Percentiles rank a stretch among this genome's conserved stretches.
phyloP scores from a whole-genome alignment of 2,888 invertebrate species.

The Phyllotreta striolata region DNA sequence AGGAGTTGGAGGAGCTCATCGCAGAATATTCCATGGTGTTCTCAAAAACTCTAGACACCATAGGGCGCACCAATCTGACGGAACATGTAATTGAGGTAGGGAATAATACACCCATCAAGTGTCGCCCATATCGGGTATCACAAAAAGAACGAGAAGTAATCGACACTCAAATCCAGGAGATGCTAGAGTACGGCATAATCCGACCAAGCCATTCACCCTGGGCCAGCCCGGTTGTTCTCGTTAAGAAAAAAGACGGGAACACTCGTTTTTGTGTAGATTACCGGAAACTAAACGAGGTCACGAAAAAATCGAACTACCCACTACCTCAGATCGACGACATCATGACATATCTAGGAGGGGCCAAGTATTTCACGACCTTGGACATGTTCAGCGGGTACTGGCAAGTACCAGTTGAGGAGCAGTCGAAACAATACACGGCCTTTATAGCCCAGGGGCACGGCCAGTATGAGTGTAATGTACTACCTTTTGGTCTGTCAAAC shows the following conservation, averaged over 20 bases:
- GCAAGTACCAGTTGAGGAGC: constrained; percentile 37
- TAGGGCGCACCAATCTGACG: too few species aligned
- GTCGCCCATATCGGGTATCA: constrained; percentile 38
- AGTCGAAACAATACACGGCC: constrained; percentile 40
- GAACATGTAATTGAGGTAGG: too few species aligned
- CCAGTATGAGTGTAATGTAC: constrained; percentile 42
- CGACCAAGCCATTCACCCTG: constrained; percentile 33
- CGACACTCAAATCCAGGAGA: constrained; percentile 38
- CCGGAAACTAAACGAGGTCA: constrained; percentile 37
- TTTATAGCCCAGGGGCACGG: constrained; percentile 42
- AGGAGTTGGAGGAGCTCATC: too few species aligned
- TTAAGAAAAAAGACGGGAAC: constrained; percentile 37
- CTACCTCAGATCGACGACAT: constrained; percentile 44
- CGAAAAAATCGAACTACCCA: constrained; percentile 41
- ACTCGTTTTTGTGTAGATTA: constrained; percentile 40
- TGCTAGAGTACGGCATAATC: constrained; percentile 35
- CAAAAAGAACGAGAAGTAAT: constrained; percentile 38
- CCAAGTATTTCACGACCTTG: constrained; percentile 41
- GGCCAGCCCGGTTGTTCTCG: constrained; percentile 34
- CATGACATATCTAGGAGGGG: constrained; percentile 36
- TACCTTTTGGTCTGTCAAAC: constrained; percentile 46
- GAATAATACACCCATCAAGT: too few species aligned
- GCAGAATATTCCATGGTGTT: too few species aligned
- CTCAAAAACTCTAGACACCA: too few species aligned
- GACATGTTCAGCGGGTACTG: constrained; percentile 45